A percentile compares a stretch with the other conserved stretches of the same genome.
phyloP scores from a whole-genome alignment of 2,113 vertebrate species.

The Vanacampus margaritifer region DNA sequence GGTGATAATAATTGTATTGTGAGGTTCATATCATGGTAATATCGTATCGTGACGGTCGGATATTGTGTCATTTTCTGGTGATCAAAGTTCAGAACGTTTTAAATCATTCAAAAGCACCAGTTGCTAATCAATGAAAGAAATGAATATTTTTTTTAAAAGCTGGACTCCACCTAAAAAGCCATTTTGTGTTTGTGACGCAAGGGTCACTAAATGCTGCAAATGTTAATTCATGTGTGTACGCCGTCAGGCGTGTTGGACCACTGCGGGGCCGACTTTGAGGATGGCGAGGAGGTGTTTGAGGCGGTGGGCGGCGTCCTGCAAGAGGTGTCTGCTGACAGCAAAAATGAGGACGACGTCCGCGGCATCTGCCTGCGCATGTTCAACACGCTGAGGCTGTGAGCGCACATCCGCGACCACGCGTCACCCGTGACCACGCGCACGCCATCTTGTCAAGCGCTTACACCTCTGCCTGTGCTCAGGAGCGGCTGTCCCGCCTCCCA shows the following conservation, averaged over 20 bases:
- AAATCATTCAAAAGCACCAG: too few species aligned
- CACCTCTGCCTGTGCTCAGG: slow-evolving; percentile 33
- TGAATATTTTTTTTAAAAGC: too few species aligned
- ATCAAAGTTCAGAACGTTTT: too few species aligned
- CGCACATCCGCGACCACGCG: background rate
- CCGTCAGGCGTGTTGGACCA: slow-evolving; percentile 83
- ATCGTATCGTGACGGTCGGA: too few species aligned
- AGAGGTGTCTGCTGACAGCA: slow-evolving; percentile 84
- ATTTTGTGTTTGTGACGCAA: too few species aligned
- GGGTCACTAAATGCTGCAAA: too few species aligned
- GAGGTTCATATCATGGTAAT: too few species aligned
- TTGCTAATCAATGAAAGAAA: too few species aligned
- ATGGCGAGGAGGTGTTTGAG: slow-evolving; percentile 89
- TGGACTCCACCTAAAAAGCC: too few species aligned
- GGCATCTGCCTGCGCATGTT: slow-evolving; percentile 93
- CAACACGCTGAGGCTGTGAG: slow-evolving; percentile 87
- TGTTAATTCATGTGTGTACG: background rate
- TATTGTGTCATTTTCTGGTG: too few species aligned
- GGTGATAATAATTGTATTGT: too few species aligned
- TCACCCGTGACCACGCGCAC: too few species aligned
- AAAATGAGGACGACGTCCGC: slow-evolving; percentile 86
- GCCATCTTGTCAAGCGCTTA: background rate
- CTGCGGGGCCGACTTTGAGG: slow-evolving; percentile 87
- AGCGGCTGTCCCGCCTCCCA: slow-evolving; percentile 55
- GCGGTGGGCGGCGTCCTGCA: slow-evolving; percentile 90